Conservation (phyloP, 2,113 vertebrate genomes). For the Notechis scutatus region DNA sequence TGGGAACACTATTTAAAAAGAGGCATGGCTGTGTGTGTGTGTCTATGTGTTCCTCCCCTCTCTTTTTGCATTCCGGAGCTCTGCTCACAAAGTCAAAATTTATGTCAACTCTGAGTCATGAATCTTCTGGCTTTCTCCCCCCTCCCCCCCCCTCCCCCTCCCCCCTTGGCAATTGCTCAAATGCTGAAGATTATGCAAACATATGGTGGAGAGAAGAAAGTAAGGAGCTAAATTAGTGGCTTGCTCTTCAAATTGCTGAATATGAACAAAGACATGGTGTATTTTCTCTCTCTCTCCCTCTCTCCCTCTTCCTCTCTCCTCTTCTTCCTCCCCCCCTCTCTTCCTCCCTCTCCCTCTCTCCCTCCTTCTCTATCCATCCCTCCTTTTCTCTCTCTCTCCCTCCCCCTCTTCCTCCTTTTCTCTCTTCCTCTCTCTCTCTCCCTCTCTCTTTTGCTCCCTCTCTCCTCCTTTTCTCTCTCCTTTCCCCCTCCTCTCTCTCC, state of each 20-base stretch:
- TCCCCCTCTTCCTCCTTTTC: fast-evolving
- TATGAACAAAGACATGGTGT: background rate
- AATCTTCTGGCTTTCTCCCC: background rate
- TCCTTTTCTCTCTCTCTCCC: no score
- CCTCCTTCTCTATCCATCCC: fast-evolving
- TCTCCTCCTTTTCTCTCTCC: background rate
- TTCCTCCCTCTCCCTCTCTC: fast-evolving
- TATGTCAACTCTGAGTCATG: background rate
- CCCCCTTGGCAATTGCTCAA: background rate
- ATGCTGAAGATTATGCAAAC: background rate
- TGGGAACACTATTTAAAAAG: background rate
- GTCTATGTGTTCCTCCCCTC: no score
- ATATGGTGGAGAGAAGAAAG: background rate
- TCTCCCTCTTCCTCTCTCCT: no score
- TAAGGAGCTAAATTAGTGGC: background rate
- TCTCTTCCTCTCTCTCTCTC: background rate
- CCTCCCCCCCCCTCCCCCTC: background rate
- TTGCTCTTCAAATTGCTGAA: background rate
- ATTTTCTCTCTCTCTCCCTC: background rate
- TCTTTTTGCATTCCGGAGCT: background rate
- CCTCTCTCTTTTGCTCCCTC: background rate
- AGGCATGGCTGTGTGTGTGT: background rate
- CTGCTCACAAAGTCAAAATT: constrained; percentile 11
- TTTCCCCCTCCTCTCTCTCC: no score
- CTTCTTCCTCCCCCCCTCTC: fast-evolving